A percentile compares a stretch with the other conserved stretches of the same genome.
Conservation (phyloP, 2,797 vertebrate genomes). For the Chelmon rostratus region DNA sequence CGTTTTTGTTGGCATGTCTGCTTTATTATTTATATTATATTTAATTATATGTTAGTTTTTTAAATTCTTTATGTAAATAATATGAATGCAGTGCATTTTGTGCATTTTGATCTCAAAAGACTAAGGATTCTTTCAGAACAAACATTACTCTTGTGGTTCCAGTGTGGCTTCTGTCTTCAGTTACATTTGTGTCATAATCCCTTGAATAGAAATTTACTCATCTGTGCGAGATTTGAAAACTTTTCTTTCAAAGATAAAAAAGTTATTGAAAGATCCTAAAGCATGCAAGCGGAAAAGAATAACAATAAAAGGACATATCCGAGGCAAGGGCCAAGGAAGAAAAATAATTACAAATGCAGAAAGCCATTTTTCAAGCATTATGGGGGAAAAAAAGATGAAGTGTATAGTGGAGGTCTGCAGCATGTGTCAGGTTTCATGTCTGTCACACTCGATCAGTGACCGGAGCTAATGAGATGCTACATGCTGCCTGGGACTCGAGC, state of each 20-base stretch:
- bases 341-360: constrained; percentile 69
- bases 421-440: constrained; percentile 79
- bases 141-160: constrained; percentile 13
- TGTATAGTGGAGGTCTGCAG: constrained; percentile 71
- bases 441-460: constrained; percentile 83
- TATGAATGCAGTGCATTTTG: too few species aligned
- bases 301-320: constrained; percentile 35
- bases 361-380: constrained; percentile 71
- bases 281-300: constrained; percentile 31
- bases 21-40: too few species aligned
- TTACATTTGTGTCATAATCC: constrained; percentile 42
- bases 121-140: constrained; percentile 20
- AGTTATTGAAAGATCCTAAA: constrained; percentile 41
- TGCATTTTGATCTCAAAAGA: constrained; percentile 16
- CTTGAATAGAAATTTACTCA: constrained; percentile 38
- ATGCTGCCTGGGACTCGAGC: constrained; percentile 68
- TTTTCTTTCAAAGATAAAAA: constrained; percentile 43
- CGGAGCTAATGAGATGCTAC: constrained; percentile 82
- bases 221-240: constrained; percentile 52
- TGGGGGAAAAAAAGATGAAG: constrained; percentile 63
- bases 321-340: constrained; percentile 29
- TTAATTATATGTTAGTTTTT: constrained; percentile 1
- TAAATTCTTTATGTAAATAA: background rate
- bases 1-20: background rate
- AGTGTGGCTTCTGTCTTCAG: constrained; percentile 22